These are phyloP conservation scores for Scolopax bukidnonensis DNA, from an alignment of 2,797 vertebrate genomes.

Conservation along the genomic window DNA sequence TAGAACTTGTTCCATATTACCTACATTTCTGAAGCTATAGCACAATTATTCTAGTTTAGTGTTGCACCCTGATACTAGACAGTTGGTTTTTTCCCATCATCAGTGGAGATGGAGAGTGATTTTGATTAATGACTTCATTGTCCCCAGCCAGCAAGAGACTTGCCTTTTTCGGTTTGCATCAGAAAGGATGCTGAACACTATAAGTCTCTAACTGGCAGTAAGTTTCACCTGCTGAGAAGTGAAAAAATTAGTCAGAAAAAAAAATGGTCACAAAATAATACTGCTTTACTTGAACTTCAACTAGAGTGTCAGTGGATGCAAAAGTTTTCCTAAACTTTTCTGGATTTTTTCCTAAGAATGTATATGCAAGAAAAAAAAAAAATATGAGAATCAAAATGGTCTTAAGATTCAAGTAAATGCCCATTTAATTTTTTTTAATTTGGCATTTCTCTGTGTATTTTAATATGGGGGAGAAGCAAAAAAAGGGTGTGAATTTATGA, in stretches of 20 bases:
- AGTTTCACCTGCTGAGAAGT: constrained; percentile 58
- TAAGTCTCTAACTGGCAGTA: constrained; percentile 51
- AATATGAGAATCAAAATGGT: neutral
- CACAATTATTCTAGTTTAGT: constrained; percentile 11
- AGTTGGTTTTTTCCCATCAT: constrained; percentile 20
- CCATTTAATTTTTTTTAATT: neutral
- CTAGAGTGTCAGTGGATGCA: neutral
- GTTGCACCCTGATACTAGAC: constrained; percentile 29
- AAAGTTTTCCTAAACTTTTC: neutral
- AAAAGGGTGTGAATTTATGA: neutral
- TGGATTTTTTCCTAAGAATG: neutral
- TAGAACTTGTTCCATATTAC: neutral
- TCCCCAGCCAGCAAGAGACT: constrained; percentile 65
- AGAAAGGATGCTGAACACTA: constrained; percentile 61
- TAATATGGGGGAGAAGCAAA: neutral
- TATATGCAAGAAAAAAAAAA: neutral
- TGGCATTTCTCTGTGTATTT: neutral
- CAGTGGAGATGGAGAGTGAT: constrained; percentile 47
- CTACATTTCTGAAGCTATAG: constrained; percentile 12
- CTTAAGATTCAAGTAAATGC: neutral
- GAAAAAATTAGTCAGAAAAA: constrained; percentile 56
- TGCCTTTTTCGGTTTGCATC: constrained; percentile 62
- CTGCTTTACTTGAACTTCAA: constrained; percentile 35
- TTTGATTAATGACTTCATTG: constrained; percentile 72
- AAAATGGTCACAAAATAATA: constrained; percentile 32